Percentiles rank a stretch among this genome's conserved stretches.
phyloP scores from a whole-genome alignment of 2,797 vertebrate species.

The Phrynocephalus guinanensis region DNA sequence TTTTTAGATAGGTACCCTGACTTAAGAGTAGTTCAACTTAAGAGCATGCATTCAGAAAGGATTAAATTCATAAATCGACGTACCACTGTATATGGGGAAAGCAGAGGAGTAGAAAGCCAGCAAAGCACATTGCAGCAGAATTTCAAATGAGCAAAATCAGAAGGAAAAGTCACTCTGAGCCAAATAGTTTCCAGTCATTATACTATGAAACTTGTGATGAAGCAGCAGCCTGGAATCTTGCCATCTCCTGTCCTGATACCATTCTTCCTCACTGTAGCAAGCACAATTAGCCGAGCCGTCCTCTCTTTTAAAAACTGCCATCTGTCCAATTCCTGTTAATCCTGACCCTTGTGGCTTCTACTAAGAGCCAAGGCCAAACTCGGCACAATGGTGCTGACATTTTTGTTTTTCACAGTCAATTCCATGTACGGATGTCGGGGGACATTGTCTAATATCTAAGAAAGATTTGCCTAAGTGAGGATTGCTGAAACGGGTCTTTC shows the following conservation, averaged over 20 bases:
- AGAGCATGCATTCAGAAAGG: no score
- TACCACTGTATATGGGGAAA: background rate
- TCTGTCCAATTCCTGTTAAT: background rate
- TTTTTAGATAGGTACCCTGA: no score
- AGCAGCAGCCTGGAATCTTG: no score
- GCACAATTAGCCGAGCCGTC: no score
- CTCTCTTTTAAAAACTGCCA: no score
- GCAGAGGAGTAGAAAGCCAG: background rate
- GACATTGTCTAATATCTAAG: background rate
- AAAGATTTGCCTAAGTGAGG: background rate
- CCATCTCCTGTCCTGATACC: no score
- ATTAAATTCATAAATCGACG: no score
- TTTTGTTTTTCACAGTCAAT: background rate
- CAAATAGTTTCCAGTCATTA: background rate
- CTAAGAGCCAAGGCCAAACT: background rate
- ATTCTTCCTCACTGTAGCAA: no score
- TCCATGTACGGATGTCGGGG: background rate
- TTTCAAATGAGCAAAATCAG: constrained; percentile 2
- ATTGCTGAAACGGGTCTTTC: background rate
- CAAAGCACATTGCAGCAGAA: background rate
- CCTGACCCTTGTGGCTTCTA: background rate
- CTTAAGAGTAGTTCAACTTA: no score
- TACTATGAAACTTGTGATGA: background rate
- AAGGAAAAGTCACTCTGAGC: background rate
- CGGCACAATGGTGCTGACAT: background rate